Evolutionary conservation across 1,140 invertebrate species (phyloP), one percentile per base, ranked within the genome.

Genomic region (Nasonia longicornis): DNA sequence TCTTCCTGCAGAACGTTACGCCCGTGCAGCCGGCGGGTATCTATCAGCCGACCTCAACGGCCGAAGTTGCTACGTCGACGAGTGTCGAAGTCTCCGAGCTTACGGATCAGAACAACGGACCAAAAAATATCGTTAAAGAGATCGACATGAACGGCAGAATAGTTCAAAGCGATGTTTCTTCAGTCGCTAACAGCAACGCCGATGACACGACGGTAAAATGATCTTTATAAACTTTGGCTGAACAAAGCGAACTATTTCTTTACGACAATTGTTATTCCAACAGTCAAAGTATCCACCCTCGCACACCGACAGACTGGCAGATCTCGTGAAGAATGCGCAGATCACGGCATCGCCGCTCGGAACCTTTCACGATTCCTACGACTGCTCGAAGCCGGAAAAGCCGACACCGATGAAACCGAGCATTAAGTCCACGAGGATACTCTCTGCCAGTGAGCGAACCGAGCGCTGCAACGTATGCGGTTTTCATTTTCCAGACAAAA

Each of bases 391-490:
- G 2, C 22, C 70, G 2, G 42, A 71, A 4, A 6, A 31, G 2
- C 58, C 58, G 2, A 0, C 26, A 16, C 22, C 77, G 22, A 10
- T 12, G 10, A 82, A 82, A 26, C 64, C 77, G 12, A 2, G 31
- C 14, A 16, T 82, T 0, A 82, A 79, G 35, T 83, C 82, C 0
- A 16, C 26, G 10, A 66, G 29, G 10, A 71, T 85, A 71, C 69
- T 84, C 35, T 77, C 85, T 6, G 79, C 78, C 22, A 89, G 85
- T 71, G 85, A 88, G 26, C 90, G 86, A 80, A 89, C 81, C 84
- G 93, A 91, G 85, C 90, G 91, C 52, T 96, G 95, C 86, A 92
- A 95, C 86, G 92, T 95, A 81, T 96, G 95, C 87, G 93, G 93
- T 38, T 92, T 95, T 84, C 92, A 92, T 66, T 96, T 96, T 89